phyloP scores from a whole-genome alignment of 2,888 invertebrate genomes.

The Cylindroiulus punctatus region DNA sequence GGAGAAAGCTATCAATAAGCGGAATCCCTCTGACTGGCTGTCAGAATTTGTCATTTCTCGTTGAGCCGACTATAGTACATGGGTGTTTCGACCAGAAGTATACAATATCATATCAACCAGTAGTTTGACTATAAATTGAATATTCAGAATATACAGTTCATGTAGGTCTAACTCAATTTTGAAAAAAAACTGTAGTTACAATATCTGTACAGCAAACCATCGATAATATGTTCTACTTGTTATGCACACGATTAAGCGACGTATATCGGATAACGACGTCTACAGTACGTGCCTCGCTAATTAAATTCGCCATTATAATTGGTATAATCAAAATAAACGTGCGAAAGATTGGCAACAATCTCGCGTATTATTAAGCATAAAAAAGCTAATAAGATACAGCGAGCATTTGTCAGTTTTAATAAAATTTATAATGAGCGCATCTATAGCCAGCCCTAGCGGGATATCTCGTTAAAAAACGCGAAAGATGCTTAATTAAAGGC shows the following conservation, averaged over 20 bases:
- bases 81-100: too few relatives aligned
- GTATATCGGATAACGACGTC: neutral
- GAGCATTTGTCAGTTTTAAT: slow-evolving; percentile 37
- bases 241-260: neutral
- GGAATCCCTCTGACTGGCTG: too few relatives aligned
- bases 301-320: slow-evolving; percentile 26
- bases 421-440: slow-evolving; percentile 26
- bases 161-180: too few relatives aligned
- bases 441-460: neutral
- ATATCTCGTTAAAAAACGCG: slow-evolving; percentile 33
- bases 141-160: too few relatives aligned
- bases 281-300: neutral
- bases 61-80: too few relatives aligned
- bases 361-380: slow-evolving; percentile 29
- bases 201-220: neutral
- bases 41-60: too few relatives aligned
- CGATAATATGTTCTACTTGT: neutral
- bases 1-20: too few relatives aligned
- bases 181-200: too few relatives aligned
- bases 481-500: slow-evolving; percentile 34
- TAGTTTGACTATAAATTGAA: too few relatives aligned
- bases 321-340: slow-evolving; percentile 19
- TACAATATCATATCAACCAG: too few relatives aligned
- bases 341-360: slow-evolving; percentile 19
- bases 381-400: slow-evolving; percentile 1